A percentile compares a stretch with the other conserved stretches of the same genome.
Evolutionary conservation across 2,797 vertebrate species (phyloP).

Genomic region (Anomalospiza imberbis): DNA sequence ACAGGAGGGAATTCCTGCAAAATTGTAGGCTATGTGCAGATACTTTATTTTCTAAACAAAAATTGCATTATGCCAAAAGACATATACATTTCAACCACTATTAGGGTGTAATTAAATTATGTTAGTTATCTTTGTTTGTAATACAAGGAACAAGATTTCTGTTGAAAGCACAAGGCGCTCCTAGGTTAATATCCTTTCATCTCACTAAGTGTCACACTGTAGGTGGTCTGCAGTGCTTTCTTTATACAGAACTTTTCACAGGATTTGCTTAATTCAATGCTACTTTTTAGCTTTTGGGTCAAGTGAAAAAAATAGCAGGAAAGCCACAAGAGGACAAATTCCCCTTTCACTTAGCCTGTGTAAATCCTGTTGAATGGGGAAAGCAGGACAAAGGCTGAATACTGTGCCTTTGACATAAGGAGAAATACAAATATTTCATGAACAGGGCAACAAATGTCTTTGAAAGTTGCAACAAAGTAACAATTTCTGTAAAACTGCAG

Average conservation of each 20-base stretch:
- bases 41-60: constrained; percentile 62
- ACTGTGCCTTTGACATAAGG: constrained; percentile 47
- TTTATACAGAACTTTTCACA: constrained; percentile 54
- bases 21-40: constrained; percentile 26
- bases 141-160: constrained; percentile 31
- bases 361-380: constrained; percentile 41
- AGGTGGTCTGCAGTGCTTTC: constrained; percentile 60
- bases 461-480: constrained; percentile 63
- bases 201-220: constrained; percentile 42
- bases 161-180: constrained; percentile 43
- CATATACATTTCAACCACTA: constrained; percentile 51
- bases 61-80: constrained; percentile 56
- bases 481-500: constrained; percentile 60
- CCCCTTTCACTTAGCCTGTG: not conserved
- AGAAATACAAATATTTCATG: constrained; percentile 63
- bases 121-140: constrained; percentile 63
- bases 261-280: constrained; percentile 24
- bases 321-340: constrained; percentile 62
- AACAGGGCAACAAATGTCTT: constrained; percentile 34
- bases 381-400: constrained; percentile 47
- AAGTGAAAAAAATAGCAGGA: constrained; percentile 57
- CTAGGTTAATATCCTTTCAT: constrained; percentile 65
- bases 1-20: constrained; percentile 43
- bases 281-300: constrained; percentile 58
- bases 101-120: constrained; percentile 60